These are phyloP conservation scores for Lutraria lutraria DNA, from an alignment of 2,888 invertebrate species.

Conservation along the genomic window DNA sequence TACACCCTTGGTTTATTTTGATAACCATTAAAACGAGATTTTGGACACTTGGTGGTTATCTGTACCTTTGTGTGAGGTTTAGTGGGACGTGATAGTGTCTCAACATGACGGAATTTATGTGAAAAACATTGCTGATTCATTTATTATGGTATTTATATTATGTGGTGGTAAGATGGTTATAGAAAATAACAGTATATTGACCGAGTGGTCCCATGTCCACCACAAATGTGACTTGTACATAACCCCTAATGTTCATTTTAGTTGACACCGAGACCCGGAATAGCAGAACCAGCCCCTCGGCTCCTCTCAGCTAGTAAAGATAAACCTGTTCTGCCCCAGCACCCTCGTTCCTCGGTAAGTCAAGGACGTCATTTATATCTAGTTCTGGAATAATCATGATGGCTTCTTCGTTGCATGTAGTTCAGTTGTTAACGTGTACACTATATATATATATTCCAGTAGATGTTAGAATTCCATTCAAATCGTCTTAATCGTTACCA, in stretches of 20 bases:
- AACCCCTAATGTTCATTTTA: constrained; percentile 34
- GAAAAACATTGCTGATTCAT: not conserved
- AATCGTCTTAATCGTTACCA: too few relatives aligned
- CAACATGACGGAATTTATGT: not conserved
- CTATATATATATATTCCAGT: too few relatives aligned
- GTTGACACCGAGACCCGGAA: constrained; percentile 60
- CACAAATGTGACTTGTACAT: not conserved
- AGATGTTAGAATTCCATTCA: too few relatives aligned
- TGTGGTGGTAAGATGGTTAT: too few relatives aligned
- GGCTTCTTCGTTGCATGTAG: constrained; percentile 24
- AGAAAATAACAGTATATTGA: not conserved
- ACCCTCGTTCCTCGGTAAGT: constrained; percentile 68
- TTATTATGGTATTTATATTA: not conserved
- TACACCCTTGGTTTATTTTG: not conserved
- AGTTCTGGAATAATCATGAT: not conserved
- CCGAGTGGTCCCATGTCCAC: not conserved
- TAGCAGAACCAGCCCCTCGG: constrained; percentile 67
- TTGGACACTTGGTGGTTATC: not conserved
- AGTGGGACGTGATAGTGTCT: not conserved
- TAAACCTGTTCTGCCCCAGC: constrained; percentile 63
- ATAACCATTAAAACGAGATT: not conserved
- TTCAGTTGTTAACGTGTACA: not conserved
- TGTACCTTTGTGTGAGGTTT: not conserved
- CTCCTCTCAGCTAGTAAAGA: constrained; percentile 63
- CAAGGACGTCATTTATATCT: constrained; percentile 8